Conservation (phyloP, 2,888 invertebrate species). For the Tenthredo distinguenda region DNA sequence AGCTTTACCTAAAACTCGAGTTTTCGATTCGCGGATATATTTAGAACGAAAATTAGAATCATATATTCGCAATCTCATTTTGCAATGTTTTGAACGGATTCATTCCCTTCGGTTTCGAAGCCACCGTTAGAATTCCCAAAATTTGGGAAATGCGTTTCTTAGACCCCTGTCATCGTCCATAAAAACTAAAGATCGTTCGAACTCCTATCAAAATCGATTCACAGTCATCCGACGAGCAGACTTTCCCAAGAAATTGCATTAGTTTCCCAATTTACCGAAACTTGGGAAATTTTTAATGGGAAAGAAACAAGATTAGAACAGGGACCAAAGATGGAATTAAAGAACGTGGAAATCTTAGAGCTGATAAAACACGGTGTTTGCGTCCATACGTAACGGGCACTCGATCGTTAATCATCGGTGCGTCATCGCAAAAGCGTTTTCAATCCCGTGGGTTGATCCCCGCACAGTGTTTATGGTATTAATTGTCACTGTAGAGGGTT, state of each 20-base stretch:
- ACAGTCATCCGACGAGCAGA: no score
- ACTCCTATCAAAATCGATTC: no score
- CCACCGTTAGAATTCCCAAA: background rate
- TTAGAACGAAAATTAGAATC: background rate
- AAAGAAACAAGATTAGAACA: no score
- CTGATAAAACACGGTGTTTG: background rate
- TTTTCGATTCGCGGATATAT: background rate
- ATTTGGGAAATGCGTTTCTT: background rate
- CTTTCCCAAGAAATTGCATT: no score
- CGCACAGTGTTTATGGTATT: background rate
- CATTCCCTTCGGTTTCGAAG: background rate
- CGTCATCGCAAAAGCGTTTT: background rate
- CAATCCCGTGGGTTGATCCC: background rate
- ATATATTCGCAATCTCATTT: background rate
- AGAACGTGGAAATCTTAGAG: no score
- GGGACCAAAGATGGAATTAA: no score
- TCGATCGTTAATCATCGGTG: background rate
- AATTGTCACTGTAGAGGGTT: background rate
- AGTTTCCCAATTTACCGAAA: no score
- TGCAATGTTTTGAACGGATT: background rate
- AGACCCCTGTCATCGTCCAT: no score
- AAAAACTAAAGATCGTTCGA: no score
- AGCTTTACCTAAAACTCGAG: background rate
- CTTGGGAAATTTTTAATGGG: no score
- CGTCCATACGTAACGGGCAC: background rate